Evolutionary conservation across 2,797 vertebrate species (phyloP).

Genomic region (Allobates femoralis): DNA sequence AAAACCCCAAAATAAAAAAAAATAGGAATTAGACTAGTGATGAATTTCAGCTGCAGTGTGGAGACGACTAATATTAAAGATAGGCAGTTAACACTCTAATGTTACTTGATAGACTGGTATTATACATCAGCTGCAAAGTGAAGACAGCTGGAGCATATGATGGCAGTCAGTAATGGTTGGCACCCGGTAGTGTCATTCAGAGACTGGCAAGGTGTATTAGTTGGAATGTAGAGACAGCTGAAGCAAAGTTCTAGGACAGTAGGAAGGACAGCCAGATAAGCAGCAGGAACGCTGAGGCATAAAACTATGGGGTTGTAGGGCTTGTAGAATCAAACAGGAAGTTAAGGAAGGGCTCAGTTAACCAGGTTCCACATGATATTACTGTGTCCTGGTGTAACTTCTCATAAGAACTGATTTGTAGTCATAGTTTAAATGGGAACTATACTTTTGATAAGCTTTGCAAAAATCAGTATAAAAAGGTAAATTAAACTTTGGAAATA

Average conservation of each 20-base stretch:
- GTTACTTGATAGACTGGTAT: neutral
- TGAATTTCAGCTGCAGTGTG: no score
- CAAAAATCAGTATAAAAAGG: no score
- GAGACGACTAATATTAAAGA: neutral
- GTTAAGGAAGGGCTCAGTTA: neutral
- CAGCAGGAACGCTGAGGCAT: neutral
- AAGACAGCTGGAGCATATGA: neutral
- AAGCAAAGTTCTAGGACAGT: neutral
- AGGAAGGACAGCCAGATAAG: neutral
- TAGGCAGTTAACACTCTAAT: neutral
- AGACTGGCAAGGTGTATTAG: no score
- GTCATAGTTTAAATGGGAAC: neutral
- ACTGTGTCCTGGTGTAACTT: neutral
- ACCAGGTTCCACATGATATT: neutral
- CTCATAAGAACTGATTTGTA: neutral
- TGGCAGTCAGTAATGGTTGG: neutral
- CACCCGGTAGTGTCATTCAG: neutral
- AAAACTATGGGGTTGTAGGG: neutral
- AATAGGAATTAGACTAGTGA: no score
- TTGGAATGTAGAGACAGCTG: no score
- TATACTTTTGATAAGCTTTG: no score
- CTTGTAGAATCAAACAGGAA: neutral
- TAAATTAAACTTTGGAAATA: no score
- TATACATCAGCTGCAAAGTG: neutral
- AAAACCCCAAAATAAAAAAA: no score